Conservation (phyloP, 1,140 invertebrate species). For the Zaprionus lachaisei region DNA sequence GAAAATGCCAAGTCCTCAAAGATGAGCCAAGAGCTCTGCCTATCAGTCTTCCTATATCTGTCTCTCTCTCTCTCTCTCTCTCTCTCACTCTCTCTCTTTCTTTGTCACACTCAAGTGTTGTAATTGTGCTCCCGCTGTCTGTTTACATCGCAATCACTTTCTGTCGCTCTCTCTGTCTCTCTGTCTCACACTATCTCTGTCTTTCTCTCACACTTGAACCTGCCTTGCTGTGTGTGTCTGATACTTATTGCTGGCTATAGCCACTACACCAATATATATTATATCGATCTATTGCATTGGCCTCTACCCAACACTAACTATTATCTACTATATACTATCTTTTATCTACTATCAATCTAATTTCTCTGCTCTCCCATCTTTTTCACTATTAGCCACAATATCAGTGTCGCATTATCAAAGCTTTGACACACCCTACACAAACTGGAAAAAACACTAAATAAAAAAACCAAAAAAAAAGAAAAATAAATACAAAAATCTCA, state of each 20-base stretch:
- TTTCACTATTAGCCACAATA: conserved; percentile 82
- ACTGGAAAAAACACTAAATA: conserved; percentile 60
- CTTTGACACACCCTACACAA: conserved; percentile 83
- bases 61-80: conserved; percentile 19
- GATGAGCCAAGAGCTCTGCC: not conserved
- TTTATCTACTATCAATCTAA: conserved; percentile 57
- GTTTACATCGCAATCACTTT: conserved; percentile 3
- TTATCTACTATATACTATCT: not conserved
- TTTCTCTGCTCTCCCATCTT: conserved; percentile 73
- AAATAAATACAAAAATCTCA: conserved; percentile 14
- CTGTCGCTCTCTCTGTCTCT: conserved; percentile 24
- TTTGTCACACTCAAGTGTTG: conserved; percentile 12
- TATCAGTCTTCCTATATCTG: conserved; percentile 4
- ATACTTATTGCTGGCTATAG: conserved; percentile 16
- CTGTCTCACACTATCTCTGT: conserved; percentile 19
- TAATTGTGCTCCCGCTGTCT: conserved; percentile 6
- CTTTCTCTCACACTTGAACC: conserved; percentile 18
- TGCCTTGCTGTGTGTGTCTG: conserved; percentile 51
- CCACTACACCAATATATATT: conserved; percentile 25
- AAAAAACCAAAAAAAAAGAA: conserved; percentile 10
- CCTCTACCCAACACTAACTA: conserved; percentile 5
- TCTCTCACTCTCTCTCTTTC: conserved; percentile 19
- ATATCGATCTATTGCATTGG: conserved; percentile 42
- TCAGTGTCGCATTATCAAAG: conserved; percentile 84
- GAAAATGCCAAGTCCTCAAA: not conserved